These are phyloP conservation scores for Oncorhynchus mykiss DNA, from an alignment of 2,113 vertebrate species.

Conservation along the genomic window DNA sequence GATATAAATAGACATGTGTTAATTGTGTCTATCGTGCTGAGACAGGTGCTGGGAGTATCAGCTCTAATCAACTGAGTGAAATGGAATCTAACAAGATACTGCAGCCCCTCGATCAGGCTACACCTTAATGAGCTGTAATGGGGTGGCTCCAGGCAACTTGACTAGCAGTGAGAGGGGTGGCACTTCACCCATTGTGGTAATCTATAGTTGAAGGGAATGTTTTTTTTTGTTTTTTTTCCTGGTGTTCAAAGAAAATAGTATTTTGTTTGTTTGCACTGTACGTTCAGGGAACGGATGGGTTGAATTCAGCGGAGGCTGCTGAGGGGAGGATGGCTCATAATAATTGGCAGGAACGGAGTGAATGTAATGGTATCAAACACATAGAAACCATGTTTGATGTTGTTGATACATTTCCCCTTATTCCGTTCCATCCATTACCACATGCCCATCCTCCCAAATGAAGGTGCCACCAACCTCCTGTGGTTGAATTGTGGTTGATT, in stretches of 20 bases:
- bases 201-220: not conserved
- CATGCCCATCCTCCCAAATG: too few species aligned
- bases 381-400: too few species aligned
- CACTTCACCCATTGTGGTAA: not conserved
- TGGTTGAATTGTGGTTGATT: not conserved
- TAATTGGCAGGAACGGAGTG: too few species aligned
- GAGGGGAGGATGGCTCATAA: too few species aligned
- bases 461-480: too few species aligned
- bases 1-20: not conserved
- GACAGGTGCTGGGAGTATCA: not conserved
- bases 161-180: too few species aligned
- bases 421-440: too few species aligned
- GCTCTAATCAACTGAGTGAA: not conserved
- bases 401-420: too few species aligned
- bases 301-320: not conserved
- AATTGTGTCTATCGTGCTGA: conserved; percentile 6
- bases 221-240: too few species aligned
- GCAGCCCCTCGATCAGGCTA: not conserved
- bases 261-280: not conserved
- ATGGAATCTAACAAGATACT: not conserved
- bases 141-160: not conserved
- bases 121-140: not conserved
- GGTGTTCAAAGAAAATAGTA: not conserved
- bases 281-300: not conserved
- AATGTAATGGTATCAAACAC: too few species aligned